Percentiles rank a stretch among this genome's conserved stretches.
phyloP scores from a whole-genome alignment of 2,888 invertebrate species.

The Mimumesa dahlbomi region DNA sequence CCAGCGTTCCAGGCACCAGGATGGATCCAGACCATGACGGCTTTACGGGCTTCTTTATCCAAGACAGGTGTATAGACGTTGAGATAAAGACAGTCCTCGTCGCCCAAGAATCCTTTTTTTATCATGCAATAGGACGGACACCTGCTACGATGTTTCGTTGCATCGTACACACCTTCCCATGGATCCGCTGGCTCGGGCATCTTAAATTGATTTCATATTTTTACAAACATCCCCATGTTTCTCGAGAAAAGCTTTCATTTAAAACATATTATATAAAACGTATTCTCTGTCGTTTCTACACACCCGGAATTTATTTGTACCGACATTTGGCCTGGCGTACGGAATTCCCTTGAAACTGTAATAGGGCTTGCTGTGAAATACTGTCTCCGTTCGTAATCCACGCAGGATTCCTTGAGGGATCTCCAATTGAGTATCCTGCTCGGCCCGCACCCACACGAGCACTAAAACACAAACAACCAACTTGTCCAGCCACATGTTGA shows the following conservation, averaged over 20 bases:
- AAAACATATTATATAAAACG: no score
- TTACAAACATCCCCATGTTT: background rate
- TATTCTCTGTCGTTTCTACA: constrained; percentile 27
- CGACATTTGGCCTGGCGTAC: constrained; percentile 72
- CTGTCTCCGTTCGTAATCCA: constrained; percentile 69
- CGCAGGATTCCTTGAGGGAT: constrained; percentile 71
- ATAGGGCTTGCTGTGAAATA: constrained; percentile 61
- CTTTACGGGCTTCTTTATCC: constrained; percentile 66
- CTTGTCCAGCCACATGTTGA: constrained; percentile 64
- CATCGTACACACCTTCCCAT: constrained; percentile 74
- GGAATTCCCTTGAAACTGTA: constrained; percentile 76
- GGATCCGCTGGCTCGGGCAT: constrained; percentile 66
- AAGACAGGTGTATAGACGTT: constrained; percentile 74
- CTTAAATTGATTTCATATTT: no score
- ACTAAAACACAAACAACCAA: constrained; percentile 52
- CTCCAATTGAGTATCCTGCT: constrained; percentile 68
- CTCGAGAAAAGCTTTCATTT: background rate
- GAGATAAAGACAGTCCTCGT: constrained; percentile 74
- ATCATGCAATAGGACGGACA: constrained; percentile 73
- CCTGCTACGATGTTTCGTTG: constrained; percentile 65
- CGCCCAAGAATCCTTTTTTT: constrained; percentile 64
- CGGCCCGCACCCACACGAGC: constrained; percentile 44
- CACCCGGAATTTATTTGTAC: constrained; percentile 71
- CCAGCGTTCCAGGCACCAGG: constrained; percentile 69
- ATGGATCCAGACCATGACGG: constrained; percentile 74